phyloP scores from a whole-genome alignment of 2,113 vertebrate species.

The Carlito syrichta region DNA sequence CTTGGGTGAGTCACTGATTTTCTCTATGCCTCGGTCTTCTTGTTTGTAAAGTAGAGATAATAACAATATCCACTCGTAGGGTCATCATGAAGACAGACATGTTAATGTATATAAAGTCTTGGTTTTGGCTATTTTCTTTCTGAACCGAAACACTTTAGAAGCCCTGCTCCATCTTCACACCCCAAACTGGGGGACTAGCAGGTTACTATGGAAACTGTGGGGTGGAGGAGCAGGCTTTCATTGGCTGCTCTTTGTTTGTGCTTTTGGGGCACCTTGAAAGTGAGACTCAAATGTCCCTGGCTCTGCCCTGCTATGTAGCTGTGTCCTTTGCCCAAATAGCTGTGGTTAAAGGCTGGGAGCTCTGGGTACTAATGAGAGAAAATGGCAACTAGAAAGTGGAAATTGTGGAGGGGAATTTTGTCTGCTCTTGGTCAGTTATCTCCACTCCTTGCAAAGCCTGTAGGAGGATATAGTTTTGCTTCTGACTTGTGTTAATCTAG shows the following conservation, averaged over 20 bases:
- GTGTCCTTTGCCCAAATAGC: neutral
- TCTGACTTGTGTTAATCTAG: neutral
- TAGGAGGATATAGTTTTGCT: neutral
- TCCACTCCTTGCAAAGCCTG: too few relatives aligned
- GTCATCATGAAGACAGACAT: neutral
- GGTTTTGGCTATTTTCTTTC: neutral
- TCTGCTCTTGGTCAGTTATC: too few relatives aligned
- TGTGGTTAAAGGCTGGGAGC: neutral
- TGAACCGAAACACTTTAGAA: neutral
- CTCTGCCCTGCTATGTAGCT: neutral
- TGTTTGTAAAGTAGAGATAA: neutral
- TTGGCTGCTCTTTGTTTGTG: neutral
- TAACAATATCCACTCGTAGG: neutral
- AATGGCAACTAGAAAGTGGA: too few relatives aligned
- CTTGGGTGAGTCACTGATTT: neutral
- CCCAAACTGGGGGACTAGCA: neutral
- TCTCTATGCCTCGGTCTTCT: neutral
- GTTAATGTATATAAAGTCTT: neutral
- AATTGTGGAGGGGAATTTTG: too few relatives aligned
- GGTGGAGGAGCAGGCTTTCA: neutral
- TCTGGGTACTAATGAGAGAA: too few relatives aligned
- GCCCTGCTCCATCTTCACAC: neutral
- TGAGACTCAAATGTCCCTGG: neutral
- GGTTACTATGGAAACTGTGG: neutral
- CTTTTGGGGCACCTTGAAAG: neutral